Base-by-base conservation (phyloP, 1,140 invertebrate species). In the Latrodectus geometricus region DNA sequence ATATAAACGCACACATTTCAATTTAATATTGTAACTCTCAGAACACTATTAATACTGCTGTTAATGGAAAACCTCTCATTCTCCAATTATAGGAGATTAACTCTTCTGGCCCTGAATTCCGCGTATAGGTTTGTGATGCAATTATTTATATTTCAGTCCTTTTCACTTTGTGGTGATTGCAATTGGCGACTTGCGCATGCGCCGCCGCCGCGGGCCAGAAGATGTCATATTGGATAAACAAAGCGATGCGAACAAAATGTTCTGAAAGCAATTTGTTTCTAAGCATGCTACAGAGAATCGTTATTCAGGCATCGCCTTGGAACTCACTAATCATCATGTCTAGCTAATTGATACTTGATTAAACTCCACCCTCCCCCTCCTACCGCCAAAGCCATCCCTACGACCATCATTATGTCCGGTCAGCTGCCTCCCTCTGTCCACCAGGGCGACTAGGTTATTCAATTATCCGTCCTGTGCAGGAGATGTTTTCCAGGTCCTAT, bases 311-410 rank as follows among this genome's bases (percentile, higher is more conserved):
- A 61, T 61, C 54, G 11, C 54, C 54, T 17, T 17, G 54, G 17
- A 17, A 11, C 11, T 14, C 54, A 61, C 54, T 61, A 61, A 61
- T 61, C 54, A 73, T 49, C 70, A 21, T 49, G 14, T 35, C 70
- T 23, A 23, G 80, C 70, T 82, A 82, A 82, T 82, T 61, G 54
- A 17, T 17, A 61, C 54, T 61, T 82, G 80, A 82, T 72, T 82
- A 74, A 82, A 21, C 80, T 72, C 66, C 66, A 73, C 80, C 35
- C 54, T 61, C 54, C 54, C 54, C 8, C 54, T 61, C 8, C 54
- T 61, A 61, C 35, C 52, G 20, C 80, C 80, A 73, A 61, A 82
- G 56, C 80, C 52, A 73, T 52, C 66, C 49, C 48, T 73, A 50
- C 52, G 80, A 69, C 48, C 80, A 21, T 54, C 54, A 61, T 61